phyloP scores from a whole-genome alignment of 2,113 vertebrate species.

The Oceanodroma tethys region DNA sequence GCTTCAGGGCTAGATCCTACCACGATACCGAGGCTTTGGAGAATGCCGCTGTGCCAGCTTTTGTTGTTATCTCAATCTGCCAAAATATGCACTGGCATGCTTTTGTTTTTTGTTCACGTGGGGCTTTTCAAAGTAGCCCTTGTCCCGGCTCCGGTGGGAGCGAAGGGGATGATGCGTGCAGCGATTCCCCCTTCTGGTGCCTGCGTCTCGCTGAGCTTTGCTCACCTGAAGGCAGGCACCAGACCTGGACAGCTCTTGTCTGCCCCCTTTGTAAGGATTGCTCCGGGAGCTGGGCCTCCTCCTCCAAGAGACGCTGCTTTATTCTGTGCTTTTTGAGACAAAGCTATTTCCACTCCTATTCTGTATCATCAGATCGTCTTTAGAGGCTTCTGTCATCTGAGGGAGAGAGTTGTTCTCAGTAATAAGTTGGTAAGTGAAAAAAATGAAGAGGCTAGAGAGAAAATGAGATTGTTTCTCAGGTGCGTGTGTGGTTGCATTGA shows the following conservation, averaged over 20 bases:
- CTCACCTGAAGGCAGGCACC: neutral
- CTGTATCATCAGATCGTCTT: neutral
- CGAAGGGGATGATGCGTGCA: neutral
- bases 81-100: neutral
- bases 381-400: neutral
- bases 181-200: fast-evolving
- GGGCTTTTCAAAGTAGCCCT: neutral
- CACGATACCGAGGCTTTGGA: neutral
- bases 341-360: neutral
- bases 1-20: neutral
- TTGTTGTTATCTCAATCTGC: neutral
- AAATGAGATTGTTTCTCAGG: neutral
- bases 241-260: neutral
- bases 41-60: neutral
- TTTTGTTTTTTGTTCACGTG: neutral
- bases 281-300: neutral
- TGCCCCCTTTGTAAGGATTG: fast-evolving
- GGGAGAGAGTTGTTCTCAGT: neutral
- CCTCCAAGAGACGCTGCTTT: neutral
- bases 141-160: neutral
- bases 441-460: neutral
- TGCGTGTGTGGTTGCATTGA: neutral
- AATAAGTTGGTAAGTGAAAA: neutral
- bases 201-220: neutral
- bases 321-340: neutral